These are phyloP conservation scores for Pharmacophagus antenor DNA, from an alignment of 2,888 invertebrate genomes.

Conservation along the genomic window DNA sequence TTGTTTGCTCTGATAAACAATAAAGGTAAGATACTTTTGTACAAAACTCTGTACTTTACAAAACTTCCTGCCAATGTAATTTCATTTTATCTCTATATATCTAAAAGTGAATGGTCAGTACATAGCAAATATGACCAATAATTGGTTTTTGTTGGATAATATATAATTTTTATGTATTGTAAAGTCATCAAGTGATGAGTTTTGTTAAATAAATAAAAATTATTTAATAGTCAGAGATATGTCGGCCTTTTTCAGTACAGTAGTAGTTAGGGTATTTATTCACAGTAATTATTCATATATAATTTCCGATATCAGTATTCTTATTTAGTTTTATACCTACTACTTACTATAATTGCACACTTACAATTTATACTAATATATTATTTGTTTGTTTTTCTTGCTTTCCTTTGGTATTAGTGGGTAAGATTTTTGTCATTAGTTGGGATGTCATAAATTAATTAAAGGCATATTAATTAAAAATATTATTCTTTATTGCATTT, in stretches of 20 bases:
- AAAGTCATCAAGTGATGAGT: too few relatives aligned
- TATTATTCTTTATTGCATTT: constrained; percentile 41
- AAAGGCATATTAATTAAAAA: constrained; percentile 8
- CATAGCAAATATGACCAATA: too few relatives aligned
- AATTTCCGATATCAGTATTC: too few relatives aligned
- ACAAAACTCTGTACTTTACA: neutral
- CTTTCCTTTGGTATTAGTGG: constrained; percentile 59
- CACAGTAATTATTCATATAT: too few relatives aligned
- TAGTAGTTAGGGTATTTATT: too few relatives aligned
- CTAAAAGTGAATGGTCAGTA: neutral
- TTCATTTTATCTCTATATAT: neutral
- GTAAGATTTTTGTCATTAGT: constrained; percentile 48
- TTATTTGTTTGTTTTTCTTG: constrained; percentile 43
- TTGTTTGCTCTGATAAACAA: constrained; percentile 97
- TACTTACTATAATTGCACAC: neutral
- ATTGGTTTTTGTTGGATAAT: too few relatives aligned
- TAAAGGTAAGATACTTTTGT: constrained; percentile 85
- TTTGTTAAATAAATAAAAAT: too few relatives aligned
- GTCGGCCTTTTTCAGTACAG: too few relatives aligned
- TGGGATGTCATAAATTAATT: constrained; percentile 19
- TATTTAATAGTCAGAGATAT: too few relatives aligned
- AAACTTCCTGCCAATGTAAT: neutral
- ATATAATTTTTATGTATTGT: too few relatives aligned
- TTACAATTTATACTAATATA: constrained; percentile 22
- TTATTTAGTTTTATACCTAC: too few relatives aligned